Evolutionary conservation across 1,140 invertebrate species (phyloP), one percentile per base, ranked within the genome.

Genomic region (Lasaia peninsularis): DNA sequence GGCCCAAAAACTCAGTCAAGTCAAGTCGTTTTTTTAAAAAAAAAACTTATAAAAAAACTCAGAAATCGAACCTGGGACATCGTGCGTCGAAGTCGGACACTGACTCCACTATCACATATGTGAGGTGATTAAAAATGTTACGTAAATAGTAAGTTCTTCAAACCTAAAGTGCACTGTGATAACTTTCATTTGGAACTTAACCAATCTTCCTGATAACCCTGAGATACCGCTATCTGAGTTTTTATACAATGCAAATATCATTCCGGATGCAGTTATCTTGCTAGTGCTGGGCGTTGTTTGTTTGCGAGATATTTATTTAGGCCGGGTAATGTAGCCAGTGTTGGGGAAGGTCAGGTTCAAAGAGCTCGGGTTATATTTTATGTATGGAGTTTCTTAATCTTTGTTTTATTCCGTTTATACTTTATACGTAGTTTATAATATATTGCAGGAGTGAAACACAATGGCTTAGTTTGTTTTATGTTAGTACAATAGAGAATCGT

Each of bases 341-440:
- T 85, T 85, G 72, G 55, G 75, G 62, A 74, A 82, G 82, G 82
- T 86, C 80, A 80, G 78, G 75, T 69, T 68, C 74, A 62, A 35
- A 37, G 34, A 34, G 61, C 50, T 61, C 60, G 56, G 53, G 44
- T 52, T 53, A 55, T 60, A 55, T 53, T 49, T 35, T 35, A 37
- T 37, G 40, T 21, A 21, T 35, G 33, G 18, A n/a, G 10, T 16
- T 54, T 20, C 35, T 12, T 54, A 20, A 54, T 54, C 32, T 35
- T 21, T 54, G 52, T 54, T 54, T 34, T 37, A 11, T 40, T 33
- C 31, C 7, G 31, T 31, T 32, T 9, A 20, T 18, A 32, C 24
- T 33, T 52, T n/a, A 21, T 48, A 11, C 20, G 40, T 5, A 48
- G 14, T 40, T 40, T 40, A 40, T 16, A 8, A 40, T 40, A 16